Evolutionary conservation across 2,113 vertebrate species (phyloP), one percentile per base, ranked within the genome.

Genomic region (Oncorhynchus clarkii): DNA sequence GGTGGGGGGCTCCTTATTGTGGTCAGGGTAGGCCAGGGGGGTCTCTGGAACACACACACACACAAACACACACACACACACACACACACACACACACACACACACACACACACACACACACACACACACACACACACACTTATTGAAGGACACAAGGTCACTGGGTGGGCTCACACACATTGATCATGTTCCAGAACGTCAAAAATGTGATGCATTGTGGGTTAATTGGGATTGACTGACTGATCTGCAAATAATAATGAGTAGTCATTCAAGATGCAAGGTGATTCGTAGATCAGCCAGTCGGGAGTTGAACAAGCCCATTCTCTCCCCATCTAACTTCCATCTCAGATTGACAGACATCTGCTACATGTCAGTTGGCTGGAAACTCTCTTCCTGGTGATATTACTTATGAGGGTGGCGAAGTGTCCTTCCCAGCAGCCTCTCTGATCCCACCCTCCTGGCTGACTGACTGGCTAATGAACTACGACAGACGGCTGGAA

Each of bases 1-100:
- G 57, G 94, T 92, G 0, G 95, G 91, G 24, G 92, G 94, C 87
- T 96, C 96, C 85, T 99, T 98, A 74, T 89, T 89, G 16, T 54
- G 51, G 51, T 54, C 51, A 54, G 51, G 12, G 51, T 54, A 54
- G 2, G 51, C 51, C 16, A 54, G 16, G 4, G 51, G 51, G 51
- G 51, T 54, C 3, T 54, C 51, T 54, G 51, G 51, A 54, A 54
- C 16, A 18, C 51, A 54, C 13, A 54, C 49, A 16, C 49, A 51
- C 2, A 51, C 0, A 51, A 2, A 8, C 8, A 16, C n/a, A n/a
- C n/a, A n/a, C n/a, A n/a, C n/a, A n/a, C 13, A 51, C 49, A 51
- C 49, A 51, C 12, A 16, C 49, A 51, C 3, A 13, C 49, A 16
- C 49, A n/a, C 13, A 51, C 49, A 51, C 49, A 51, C 12, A 16